Evolutionary conservation across 2,113 vertebrate genomes (phyloP).

Genomic region (Arenaria interpres): DNA sequence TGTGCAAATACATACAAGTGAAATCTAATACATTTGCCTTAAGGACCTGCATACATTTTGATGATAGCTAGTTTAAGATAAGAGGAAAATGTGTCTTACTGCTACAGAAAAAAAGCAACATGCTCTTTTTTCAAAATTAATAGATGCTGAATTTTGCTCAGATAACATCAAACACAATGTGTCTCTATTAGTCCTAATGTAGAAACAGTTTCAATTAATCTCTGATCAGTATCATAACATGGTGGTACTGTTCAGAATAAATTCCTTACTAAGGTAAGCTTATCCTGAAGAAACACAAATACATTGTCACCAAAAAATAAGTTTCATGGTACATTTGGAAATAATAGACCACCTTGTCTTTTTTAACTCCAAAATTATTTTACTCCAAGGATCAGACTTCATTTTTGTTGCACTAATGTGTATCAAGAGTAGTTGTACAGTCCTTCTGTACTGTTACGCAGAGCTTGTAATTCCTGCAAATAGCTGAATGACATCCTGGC

Average conservation of each 20-base stretch:
- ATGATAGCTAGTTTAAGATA: background rate
- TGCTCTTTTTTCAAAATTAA: background rate
- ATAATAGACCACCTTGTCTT: background rate
- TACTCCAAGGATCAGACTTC: background rate
- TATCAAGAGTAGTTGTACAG: background rate
- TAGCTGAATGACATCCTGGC: background rate
- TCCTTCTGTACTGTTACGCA: background rate
- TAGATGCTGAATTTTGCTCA: background rate
- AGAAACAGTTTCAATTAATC: background rate
- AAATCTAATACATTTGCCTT: conserved; percentile 1
- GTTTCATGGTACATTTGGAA: background rate
- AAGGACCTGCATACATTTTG: background rate
- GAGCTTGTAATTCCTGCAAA: background rate
- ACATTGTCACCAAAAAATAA: background rate
- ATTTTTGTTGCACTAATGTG: background rate
- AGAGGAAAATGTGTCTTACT: background rate
- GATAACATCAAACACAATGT: background rate
- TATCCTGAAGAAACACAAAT: background rate
- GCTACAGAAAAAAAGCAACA: background rate
- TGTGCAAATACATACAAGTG: background rate
- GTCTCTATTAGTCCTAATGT: background rate
- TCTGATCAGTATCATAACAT: background rate
- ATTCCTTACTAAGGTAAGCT: background rate
- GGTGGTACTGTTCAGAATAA: background rate
- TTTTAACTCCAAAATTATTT: background rate